A percentile compares a stretch with the other conserved stretches of the same genome.
These are phyloP conservation scores for Neodontobutis hainanensis DNA, from an alignment of 2,113 vertebrate genomes.

Conservation along the genomic window DNA sequence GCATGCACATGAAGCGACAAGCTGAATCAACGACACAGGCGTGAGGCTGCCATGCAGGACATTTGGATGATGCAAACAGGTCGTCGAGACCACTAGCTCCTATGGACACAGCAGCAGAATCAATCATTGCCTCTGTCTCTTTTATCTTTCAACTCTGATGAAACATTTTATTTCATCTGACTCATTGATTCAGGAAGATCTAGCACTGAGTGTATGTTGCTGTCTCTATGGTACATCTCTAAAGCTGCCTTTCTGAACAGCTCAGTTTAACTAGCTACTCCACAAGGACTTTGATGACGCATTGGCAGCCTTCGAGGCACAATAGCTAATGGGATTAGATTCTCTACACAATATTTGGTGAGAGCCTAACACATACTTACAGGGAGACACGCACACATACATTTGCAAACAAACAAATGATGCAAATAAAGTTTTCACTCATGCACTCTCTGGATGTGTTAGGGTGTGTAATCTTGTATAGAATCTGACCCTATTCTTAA, in stretches of 20 bases:
- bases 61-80: conserved; percentile 47
- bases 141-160: conserved; percentile 41
- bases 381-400: neutral
- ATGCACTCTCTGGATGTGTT: conserved; percentile 19
- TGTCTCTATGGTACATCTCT: conserved; percentile 42
- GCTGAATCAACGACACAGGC: conserved; percentile 20
- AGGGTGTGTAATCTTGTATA: conserved; percentile 3
- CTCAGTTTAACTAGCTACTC: conserved; percentile 46
- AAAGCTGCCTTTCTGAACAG: conserved; percentile 16
- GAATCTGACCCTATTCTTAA: neutral
- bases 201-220: conserved; percentile 36
- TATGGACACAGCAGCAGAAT: conserved; percentile 46
- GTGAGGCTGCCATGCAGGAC: conserved; percentile 29
- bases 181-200: conserved; percentile 61
- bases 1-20: conserved; percentile 16
- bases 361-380: conserved; percentile 10
- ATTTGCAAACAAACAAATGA: conserved; percentile 15
- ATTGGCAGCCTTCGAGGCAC: conserved; percentile 47
- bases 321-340: conserved; percentile 40
- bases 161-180: conserved; percentile 57
- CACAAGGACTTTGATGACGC: conserved; percentile 51
- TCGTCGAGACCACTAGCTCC: conserved; percentile 36
- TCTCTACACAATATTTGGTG: conserved; percentile 15
- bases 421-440: conserved; percentile 24
- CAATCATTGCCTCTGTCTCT: conserved; percentile 22